Evolutionary conservation across 2,888 invertebrate genomes (phyloP).

Genomic region (Tetranychus truncatus): DNA sequence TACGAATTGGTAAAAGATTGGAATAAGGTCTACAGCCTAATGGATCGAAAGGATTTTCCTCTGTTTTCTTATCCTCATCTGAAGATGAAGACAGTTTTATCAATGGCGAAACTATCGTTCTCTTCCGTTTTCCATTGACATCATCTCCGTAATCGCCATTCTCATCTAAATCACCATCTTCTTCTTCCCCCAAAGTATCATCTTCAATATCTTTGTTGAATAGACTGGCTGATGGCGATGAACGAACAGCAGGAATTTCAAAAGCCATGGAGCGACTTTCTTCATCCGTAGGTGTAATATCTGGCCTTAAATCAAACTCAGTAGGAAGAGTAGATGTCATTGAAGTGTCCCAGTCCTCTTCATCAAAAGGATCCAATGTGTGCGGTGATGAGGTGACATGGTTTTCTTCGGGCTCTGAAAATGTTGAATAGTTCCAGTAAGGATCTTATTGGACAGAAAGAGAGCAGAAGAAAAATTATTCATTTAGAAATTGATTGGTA

Average conservation of each 20-base stretch:
- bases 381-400: not conserved
- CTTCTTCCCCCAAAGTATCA: not conserved
- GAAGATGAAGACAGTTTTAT: constrained; percentile 6
- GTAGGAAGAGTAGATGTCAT: constrained; percentile 19
- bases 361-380: constrained; percentile 53
- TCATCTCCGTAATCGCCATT: not conserved
- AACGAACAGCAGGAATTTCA: constrained; percentile 19
- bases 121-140: not conserved
- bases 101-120: not conserved
- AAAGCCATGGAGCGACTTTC: constrained; percentile 16
- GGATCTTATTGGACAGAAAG: constrained; percentile 12
- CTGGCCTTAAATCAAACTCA: constrained; percentile 21
- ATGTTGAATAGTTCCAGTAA: constrained; percentile 19
- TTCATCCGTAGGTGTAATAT: constrained; percentile 21
- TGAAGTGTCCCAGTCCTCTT: constrained; percentile 89
- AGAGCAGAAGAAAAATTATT: not conserved
- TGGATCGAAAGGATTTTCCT: not conserved
- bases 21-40: not conserved
- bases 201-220: not conserved
- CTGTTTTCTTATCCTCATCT: not conserved
- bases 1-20: constrained; percentile 17
- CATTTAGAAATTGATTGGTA: too few relatives aligned
- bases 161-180: not conserved
- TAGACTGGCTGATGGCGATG: constrained; percentile 16
- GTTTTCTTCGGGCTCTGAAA: constrained; percentile 17